Evolutionary conservation across 35 echinoderm and acorn worm genomes (phyloP).

Genomic region (Apostichopus parvimensis): DNA sequence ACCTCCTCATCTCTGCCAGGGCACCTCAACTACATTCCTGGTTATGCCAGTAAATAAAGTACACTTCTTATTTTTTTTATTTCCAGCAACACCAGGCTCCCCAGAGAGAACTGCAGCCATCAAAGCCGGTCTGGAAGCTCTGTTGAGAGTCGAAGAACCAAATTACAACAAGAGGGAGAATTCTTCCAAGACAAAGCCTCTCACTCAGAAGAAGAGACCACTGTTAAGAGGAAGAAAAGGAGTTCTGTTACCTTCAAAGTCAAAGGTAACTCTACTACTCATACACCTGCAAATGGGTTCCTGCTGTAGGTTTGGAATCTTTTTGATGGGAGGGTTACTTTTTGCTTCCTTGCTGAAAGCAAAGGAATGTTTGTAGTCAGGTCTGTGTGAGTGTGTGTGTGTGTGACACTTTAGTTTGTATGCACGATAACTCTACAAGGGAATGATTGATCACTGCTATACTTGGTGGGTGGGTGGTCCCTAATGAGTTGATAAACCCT

Average conservation of each 20-base stretch:
- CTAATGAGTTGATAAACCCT: too few species aligned
- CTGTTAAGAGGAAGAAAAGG: conserved; percentile 26
- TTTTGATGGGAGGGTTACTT: too few species aligned
- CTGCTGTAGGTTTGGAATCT: too few species aligned
- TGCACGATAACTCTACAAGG: too few species aligned
- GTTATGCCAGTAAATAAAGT: neutral
- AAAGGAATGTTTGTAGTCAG: too few species aligned
- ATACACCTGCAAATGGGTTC: too few species aligned
- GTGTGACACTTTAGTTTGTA: too few species aligned
- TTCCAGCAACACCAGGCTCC: conserved; percentile 61
- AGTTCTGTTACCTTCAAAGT: conserved; percentile 57
- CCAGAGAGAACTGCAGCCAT: conserved; percentile 72
- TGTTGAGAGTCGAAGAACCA: conserved; percentile 53
- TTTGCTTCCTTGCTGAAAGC: too few species aligned
- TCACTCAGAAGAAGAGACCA: conserved; percentile 10
- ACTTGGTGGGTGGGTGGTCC: too few species aligned
- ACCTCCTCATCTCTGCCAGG: too few species aligned
- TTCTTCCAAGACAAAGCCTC: neutral
- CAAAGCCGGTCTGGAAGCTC: conserved; percentile 60
- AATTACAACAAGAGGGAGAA: neutral
- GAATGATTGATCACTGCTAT: too few species aligned
- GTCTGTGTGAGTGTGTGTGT: too few species aligned
- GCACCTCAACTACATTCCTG: neutral
- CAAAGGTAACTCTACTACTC: conserved; percentile 47
- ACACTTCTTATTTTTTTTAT: neutral